Evolutionary conservation across 2,888 invertebrate genomes (phyloP), one percentile per base, ranked within the genome.

Genomic region (Drosophila conformis): DNA sequence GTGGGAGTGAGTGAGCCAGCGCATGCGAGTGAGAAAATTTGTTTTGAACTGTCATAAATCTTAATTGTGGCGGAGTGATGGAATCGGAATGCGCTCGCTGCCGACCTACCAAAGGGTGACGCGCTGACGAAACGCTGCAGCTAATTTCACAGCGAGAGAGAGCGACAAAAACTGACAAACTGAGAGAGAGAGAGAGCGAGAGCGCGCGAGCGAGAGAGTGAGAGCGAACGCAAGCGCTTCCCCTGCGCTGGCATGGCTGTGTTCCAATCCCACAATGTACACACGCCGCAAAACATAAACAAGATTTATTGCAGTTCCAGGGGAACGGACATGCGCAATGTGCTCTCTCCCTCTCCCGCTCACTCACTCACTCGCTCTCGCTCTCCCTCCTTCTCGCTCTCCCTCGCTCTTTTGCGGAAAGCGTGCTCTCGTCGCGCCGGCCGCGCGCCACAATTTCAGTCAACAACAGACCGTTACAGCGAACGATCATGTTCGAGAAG

Each of bases 41-140:
- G 89, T 89, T 89, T 91, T 86, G 86, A 92, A 89, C 91, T 93
- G 93, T 91, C 92, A 92, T 93, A 92, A 92, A 92, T 92, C 91
- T 91, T 91, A 90, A 85, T 89, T 85, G 82, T 71, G 75, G 71
- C 77, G 83, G 89, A 87, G 89, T 89, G 91, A 90, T 90, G 91
- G 88, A 89, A 91, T 87, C 73, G 82, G 86, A 78, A 82, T 73
- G 35, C 52, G 64, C 65, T 63, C 25, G 69, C 69, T 70, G 66
- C 59, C 75, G 82, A 69, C 57, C 59, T 67, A 78, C 64, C 66
- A 82, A 71, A 73, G 85, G 76, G 74, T 70, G 74, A 78, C 75
- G 76, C 65, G 76, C 76, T 76, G 88, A 88, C 80, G 83, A 83
- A 86, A 88, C 74, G 25, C 76, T 61, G 80, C 77, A 80, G 80